Conservation (phyloP, 2,888 invertebrate species). For the Alentia gelatinosa region DNA sequence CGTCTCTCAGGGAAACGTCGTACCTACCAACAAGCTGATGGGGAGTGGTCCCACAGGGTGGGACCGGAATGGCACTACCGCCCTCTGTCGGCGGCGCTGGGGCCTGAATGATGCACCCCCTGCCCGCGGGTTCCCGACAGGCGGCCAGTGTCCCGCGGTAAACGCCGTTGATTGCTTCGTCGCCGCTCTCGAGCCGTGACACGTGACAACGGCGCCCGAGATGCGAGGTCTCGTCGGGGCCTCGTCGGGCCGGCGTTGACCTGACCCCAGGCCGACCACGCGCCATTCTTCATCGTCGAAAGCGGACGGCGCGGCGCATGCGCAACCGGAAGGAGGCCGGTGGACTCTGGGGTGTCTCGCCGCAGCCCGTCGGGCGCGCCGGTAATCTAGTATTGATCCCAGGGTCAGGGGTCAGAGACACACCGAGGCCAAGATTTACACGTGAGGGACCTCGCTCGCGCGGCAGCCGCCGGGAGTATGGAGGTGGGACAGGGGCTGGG, state of each 20-base stretch:
- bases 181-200: neutral
- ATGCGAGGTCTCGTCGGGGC: neutral
- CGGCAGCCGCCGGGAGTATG: no score
- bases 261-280: neutral
- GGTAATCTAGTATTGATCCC: slow-evolving; percentile 27
- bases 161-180: slow-evolving; percentile 9
- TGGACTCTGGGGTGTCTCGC: neutral
- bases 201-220: neutral
- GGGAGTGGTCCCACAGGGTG: no score
- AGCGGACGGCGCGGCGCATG: neutral
- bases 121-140: neutral
- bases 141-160: neutral
- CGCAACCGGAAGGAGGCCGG: neutral
- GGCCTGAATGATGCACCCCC: neutral
- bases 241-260: neutral
- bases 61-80: neutral
- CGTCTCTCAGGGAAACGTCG: no score
- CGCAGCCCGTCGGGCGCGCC: neutral
- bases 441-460: neutral
- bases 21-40: no score
- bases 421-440: neutral
- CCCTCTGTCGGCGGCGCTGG: neutral
- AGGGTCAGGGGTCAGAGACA: neutral
- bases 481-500: no score
- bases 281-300: neutral